A percentile compares a stretch with the other conserved stretches of the same genome.
Conservation (phyloP, 2,888 invertebrate genomes). For the Phortica magna region DNA sequence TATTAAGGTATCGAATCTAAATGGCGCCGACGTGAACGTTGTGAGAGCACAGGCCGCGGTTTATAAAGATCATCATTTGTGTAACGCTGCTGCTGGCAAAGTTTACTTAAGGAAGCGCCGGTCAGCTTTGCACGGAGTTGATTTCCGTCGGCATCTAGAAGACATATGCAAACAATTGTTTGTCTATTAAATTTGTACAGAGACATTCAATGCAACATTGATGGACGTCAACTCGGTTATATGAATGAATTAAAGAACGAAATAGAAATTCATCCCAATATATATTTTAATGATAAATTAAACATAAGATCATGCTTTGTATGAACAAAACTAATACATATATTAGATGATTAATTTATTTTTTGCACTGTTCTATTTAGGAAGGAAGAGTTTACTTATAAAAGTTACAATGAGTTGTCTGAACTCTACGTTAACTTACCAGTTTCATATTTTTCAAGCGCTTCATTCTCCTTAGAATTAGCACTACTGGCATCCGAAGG, state of each 20-base stretch:
- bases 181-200: no score
- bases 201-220: no score
- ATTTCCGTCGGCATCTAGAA: slow-evolving; percentile 31
- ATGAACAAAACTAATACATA: neutral
- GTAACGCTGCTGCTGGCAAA: slow-evolving; percentile 80
- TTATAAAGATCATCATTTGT: slow-evolving; percentile 86
- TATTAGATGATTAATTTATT: no score
- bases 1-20: slow-evolving; percentile 65
- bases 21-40: slow-evolving; percentile 79
- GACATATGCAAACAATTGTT: slow-evolving; percentile 12
- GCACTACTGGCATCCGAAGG: slow-evolving; percentile 75
- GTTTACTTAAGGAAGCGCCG: slow-evolving; percentile 58
- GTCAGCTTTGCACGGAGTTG: slow-evolving; percentile 39
- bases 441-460: slow-evolving; percentile 54
- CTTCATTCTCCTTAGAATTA: slow-evolving; percentile 76
- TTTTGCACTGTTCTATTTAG: no score
- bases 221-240: neutral
- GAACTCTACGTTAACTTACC: slow-evolving; percentile 46
- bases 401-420: neutral
- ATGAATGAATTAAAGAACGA: neutral
- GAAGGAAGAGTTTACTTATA: no score
- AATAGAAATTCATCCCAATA: neutral
- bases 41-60: slow-evolving; percentile 82
- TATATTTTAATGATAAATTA: neutral
- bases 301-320: neutral